phyloP scores from a whole-genome alignment of 1,140 invertebrate species.

The Drosophila ficusphila region DNA sequence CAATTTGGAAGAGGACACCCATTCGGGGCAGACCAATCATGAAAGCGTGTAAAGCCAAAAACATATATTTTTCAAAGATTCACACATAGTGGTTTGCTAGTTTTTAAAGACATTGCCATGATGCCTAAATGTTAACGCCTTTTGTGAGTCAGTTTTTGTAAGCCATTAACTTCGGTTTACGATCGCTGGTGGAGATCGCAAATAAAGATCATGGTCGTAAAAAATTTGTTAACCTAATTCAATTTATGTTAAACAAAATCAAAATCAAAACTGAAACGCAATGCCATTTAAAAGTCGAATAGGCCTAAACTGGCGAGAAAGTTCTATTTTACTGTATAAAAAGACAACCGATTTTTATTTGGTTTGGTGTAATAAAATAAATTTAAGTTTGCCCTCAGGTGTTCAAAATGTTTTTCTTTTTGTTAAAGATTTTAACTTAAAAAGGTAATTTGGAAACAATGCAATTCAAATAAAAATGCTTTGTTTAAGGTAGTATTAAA shows the following conservation, averaged over 20 bases:
- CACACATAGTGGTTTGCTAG: background rate
- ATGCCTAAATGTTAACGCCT: slow-evolving; percentile 4
- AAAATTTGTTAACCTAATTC: slow-evolving; percentile 29
- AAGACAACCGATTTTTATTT: background rate
- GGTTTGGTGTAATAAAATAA: too few species aligned
- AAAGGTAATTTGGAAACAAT: too few species aligned
- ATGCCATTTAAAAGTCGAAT: slow-evolving; percentile 3
- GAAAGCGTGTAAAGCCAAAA: slow-evolving; percentile 8
- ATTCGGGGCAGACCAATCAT: slow-evolving; percentile 7
- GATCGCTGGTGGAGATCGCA: slow-evolving; percentile 35
- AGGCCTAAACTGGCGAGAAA: slow-evolving; percentile 10
- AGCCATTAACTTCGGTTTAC: slow-evolving; percentile 23
- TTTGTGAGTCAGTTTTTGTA: slow-evolving; percentile 29
- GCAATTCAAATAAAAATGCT: too few species aligned
- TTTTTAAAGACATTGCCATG: slow-evolving; percentile 3
- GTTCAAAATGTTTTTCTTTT: too few species aligned
- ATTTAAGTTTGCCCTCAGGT: too few species aligned
- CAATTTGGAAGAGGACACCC: slow-evolving; percentile 36
- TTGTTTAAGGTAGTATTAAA: too few species aligned
- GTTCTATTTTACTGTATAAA: slow-evolving; percentile 4
- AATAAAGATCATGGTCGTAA: slow-evolving; percentile 26
- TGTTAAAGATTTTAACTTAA: too few species aligned
- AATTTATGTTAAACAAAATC: slow-evolving; percentile 16
- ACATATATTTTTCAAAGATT: background rate
- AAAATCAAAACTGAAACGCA: background rate